A percentile compares a stretch with the other conserved stretches of the same genome.
phyloP scores from a whole-genome alignment of 2,888 invertebrate genomes.

The Ophion slaviceki region DNA sequence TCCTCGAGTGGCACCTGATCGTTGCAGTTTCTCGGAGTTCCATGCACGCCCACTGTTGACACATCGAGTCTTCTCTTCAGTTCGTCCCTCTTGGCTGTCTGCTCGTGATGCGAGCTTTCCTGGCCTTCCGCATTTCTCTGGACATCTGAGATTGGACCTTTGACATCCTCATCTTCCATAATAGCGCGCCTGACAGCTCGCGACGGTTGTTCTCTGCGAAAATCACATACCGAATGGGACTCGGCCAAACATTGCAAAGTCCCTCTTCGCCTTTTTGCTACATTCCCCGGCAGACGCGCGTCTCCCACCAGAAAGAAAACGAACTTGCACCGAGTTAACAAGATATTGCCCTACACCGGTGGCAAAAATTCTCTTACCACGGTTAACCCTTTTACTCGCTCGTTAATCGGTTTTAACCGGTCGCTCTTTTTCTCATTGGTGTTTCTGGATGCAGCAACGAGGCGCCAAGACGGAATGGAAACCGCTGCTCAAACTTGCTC shows the following conservation, averaged over 20 bases:
- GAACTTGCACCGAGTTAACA: neutral
- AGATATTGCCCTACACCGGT: neutral
- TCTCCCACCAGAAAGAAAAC: neutral
- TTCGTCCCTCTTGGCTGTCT: conserved; percentile 48
- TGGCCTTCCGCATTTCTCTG: conserved; percentile 68
- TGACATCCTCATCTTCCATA: conserved; percentile 83
- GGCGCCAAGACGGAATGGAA: neutral
- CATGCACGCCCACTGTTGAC: conserved; percentile 28
- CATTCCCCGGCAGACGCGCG: neutral
- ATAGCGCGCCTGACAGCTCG: conserved; percentile 68
- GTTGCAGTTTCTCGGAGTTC: conserved; percentile 46
- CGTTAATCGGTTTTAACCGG: neutral
- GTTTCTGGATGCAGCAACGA: neutral
- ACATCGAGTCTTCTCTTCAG: conserved; percentile 65
- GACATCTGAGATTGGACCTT: conserved; percentile 77
- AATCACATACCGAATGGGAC: conserved; percentile 1
- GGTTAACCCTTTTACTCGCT: neutral
- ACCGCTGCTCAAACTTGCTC: neutral
- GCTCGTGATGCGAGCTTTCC: conserved; percentile 61
- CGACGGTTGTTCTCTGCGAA: conserved; percentile 45
- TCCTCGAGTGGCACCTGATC: conserved; percentile 62
- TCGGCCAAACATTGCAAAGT: neutral
- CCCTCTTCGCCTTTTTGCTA: neutral
- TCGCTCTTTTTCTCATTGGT: neutral
- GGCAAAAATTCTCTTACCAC: neutral